Evolutionary conservation across 2,888 invertebrate genomes (phyloP), one percentile per base, ranked within the genome.

Genomic region (Coleophora deauratella): DNA sequence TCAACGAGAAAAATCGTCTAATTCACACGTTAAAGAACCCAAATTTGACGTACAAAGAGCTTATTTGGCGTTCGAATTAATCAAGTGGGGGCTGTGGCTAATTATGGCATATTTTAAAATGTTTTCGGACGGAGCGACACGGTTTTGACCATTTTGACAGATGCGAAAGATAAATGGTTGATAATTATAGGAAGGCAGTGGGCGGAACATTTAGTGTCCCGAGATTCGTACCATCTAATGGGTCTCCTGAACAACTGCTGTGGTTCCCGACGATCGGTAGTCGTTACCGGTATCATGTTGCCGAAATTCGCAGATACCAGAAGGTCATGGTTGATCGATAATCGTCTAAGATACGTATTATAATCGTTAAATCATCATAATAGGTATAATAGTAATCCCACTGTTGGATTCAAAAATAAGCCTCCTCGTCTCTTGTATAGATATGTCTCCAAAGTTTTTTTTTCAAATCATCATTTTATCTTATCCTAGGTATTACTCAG

Each of bases 121-220:
- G 73, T 74, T 81, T 77, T 77, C 59, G 63, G 65, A 58, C 47
- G 50, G 57, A 72, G 65, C 70, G 80, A 82, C 81, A 82, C 66
- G 72, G 73, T 84, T 84, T 82, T 81, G 82, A 82, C 82, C 72
- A 73, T 84, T 84, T 82, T 81, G 80, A 81, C 81, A 78, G 74
- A 72, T 66, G 70, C 54, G 59, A 59, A 73, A 76, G 79, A 84
- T 84, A 74, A 77, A 82, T 80, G 80, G 78, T 70, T 64, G 62
- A 57, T 79, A 73, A 78, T 78, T 77, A 72, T 68, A 57, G 53
- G 59, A 64, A 59, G 57, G 70, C 49, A 54, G 62, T 55, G 59
- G 70, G 70, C 66, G 67, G 54, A 62, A 39, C 44, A 13, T n/a
- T n/a, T 33, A 33, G 11, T 33, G 33, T n/a, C 21, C 43, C 41